Evolutionary conservation across 2,113 vertebrate genomes (phyloP), one percentile per base, ranked within the genome.

Genomic region (Podiceps cristatus): DNA sequence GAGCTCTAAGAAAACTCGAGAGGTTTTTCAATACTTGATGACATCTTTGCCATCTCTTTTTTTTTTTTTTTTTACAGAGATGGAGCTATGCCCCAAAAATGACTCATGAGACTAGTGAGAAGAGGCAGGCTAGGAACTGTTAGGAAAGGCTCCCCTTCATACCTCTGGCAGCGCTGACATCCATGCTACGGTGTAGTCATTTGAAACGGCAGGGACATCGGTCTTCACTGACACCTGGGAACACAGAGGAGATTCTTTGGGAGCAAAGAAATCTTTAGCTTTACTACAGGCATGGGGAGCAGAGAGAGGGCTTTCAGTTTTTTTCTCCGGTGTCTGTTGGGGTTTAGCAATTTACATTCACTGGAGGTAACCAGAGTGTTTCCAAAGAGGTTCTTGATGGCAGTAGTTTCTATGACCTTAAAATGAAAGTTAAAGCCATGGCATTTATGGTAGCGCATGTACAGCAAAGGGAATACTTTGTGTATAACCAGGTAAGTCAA

Each of bases 201-300:
- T 95, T 35, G 97, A 97, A 80, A 95, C 96, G 37, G 78, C 80
- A 6, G 97, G 93, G 16, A 97, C 72, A 9, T 96, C 80, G 5
- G 77, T 97, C 69, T 93, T 97, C 94, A 97, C 71, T 24, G 96
- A 97, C 42, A 97, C 94, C 92, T 97, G 88, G 74, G 62, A 68
- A 91, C 67, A 93, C 45, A 96, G 44, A 86, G 44, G 69, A 96
- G 53, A 63, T 50, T 75, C 12, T 85, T 79, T 78, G 50, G 45
- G 58, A 90, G 8, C 37, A 90, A 93, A 55, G 7, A 59, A 23
- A n/a, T 35, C 31, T 56, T 42, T 33, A 88, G 31, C 33, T 33
- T 82, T 84, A 20, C 62, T 86, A 29, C 3, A 73, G 55, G 13
- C 28, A 37, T 13, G 23, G 31, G 42, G 18, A 78, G 10, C n/a